These are phyloP conservation scores for Pristionchus mayeri DNA, from an alignment of 2,888 invertebrate genomes.

Conservation along the genomic window DNA sequence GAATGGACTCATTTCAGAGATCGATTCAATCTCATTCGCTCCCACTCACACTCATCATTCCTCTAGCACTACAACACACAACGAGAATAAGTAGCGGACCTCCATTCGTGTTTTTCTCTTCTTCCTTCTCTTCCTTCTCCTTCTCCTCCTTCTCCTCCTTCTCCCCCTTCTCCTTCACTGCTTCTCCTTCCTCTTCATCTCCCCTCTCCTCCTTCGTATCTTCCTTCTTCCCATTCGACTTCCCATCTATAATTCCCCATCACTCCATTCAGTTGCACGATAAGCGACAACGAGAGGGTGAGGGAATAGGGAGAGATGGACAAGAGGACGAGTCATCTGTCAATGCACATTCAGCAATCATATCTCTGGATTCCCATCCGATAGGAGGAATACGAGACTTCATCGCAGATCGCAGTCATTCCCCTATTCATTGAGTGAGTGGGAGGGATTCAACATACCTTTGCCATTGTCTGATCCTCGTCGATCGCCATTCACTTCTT, in stretches of 20 bases:
- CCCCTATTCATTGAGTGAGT: no score
- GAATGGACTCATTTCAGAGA: neutral
- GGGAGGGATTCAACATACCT: no score
- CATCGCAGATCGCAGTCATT: no score
- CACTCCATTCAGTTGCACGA: slow-evolving; percentile 26
- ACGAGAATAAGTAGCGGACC: neutral
- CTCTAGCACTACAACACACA: neutral
- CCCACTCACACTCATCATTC: neutral
- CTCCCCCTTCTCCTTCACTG: slow-evolving; percentile 55
- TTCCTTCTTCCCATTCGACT: slow-evolving; percentile 56
- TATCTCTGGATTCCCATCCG: no score
- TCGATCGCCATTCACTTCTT: neutral
- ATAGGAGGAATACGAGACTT: no score
- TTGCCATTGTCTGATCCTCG: no score
- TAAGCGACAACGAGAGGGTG: neutral
- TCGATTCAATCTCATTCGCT: neutral
- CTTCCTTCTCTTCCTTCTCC: slow-evolving; percentile 19
- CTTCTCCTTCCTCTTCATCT: slow-evolving; percentile 58
- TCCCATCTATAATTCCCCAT: slow-evolving; percentile 17
- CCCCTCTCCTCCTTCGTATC: slow-evolving; percentile 53
- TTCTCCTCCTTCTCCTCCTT: slow-evolving; percentile 12
- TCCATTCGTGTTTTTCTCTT: slow-evolving; percentile 30
- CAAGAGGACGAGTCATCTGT: neutral
- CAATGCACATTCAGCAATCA: neutral
- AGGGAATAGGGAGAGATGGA: no score